These are phyloP conservation scores for Pollenia griseotomentosa DNA, from an alignment of 2,888 invertebrate species.

Conservation along the genomic window DNA sequence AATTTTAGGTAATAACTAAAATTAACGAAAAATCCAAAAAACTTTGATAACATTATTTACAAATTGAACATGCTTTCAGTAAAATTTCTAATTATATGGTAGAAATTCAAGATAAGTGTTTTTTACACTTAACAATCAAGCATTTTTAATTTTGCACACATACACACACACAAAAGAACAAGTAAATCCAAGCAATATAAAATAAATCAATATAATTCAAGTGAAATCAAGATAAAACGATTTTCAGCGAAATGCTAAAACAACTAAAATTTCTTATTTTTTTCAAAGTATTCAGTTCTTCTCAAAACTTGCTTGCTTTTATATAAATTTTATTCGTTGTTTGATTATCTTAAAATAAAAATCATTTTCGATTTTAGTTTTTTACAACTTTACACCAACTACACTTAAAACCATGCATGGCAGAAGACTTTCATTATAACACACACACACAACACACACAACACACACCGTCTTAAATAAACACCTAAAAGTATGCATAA, in stretches of 20 bases:
- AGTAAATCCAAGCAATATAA: slow-evolving; percentile 23
- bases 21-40: neutral
- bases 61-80: slow-evolving; percentile 14
- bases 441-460: slow-evolving; percentile 12
- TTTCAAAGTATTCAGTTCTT: neutral
- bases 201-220: slow-evolving; percentile 54
- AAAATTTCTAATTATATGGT: neutral
- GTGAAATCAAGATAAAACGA: slow-evolving; percentile 54
- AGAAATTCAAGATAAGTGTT: neutral
- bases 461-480: neutral
- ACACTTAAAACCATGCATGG: slow-evolving; percentile 18
- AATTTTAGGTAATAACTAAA: slow-evolving; percentile 11
- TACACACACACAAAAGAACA: neutral
- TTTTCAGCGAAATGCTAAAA: slow-evolving; percentile 35
- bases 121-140: slow-evolving; percentile 5
- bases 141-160: neutral
- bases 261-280: neutral
- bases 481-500: slow-evolving; percentile 24
- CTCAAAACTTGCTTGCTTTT: neutral
- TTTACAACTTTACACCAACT: slow-evolving; percentile 37
- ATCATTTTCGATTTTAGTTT: slow-evolving; percentile 57
- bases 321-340: neutral
- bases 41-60: slow-evolving; percentile 5
- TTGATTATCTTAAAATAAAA: slow-evolving; percentile 47
- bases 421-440: neutral